Base-by-base conservation (phyloP, 2,888 invertebrate species). In the Spatulosminthurus flaviceps region DNA sequence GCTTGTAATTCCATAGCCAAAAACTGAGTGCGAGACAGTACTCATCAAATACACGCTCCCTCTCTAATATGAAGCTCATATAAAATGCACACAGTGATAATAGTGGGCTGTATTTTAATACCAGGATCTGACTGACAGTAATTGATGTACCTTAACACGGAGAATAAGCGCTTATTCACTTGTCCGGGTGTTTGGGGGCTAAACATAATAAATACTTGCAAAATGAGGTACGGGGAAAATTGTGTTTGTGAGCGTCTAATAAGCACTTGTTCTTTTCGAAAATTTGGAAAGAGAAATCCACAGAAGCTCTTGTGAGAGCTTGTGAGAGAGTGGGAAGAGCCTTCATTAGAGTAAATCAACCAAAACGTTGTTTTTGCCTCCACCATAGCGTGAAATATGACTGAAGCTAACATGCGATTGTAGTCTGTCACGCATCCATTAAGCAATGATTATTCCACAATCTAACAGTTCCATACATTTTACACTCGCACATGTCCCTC, bases 271-370 rank as follows among this genome's bases (percentile, higher is more conserved):
- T 41, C 19, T 42, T 43, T 71, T 42, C 13, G 71, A 71, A 43
- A 21, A 71, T 42, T 70, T 29, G 26, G n/a, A 70, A 21, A 70
- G 29, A 41, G 29, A 70, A n/a, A n/a, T 43, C 5, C n/a, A 34
- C 21, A 43, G 42, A 43, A 51, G 51, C 51, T 51, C 16, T 51
- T 51, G 64, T 4, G 64, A 64, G 24, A 64, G 26, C 7, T 64
- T 11, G 26, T 2, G n/a, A 64, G 64, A 22, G 26, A 64, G 64
- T 64, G 64, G 64, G 64, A 64, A 64, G 64, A 64, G 64, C 26
- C 64, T 64, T 64, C 64, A 64, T 64, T 64, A 64, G 64, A 64
- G 64, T 64, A 64, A 64, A 64, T 64, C 64, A 64, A 64, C 64
- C 64, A 64, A 64, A 51, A 51, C 51, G 51, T 19, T 64, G 64